Evolutionary conservation across 2,113 vertebrate genomes (phyloP).

Genomic region (Mormyrus lacerda): DNA sequence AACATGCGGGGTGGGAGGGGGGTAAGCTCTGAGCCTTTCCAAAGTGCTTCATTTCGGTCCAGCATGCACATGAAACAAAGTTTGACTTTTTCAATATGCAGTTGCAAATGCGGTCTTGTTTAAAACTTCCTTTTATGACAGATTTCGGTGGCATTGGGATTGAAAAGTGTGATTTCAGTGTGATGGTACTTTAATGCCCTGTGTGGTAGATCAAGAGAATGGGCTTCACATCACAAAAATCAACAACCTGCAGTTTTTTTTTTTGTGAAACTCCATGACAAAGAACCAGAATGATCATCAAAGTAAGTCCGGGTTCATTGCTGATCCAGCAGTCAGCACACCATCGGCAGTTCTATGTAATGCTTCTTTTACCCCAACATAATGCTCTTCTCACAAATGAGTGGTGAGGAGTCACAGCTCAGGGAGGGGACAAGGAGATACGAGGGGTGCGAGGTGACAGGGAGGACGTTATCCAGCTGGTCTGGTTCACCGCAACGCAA

Average conservation of each 20-base stretch:
- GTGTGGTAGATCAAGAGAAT: not conserved
- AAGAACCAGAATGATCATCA: not conserved
- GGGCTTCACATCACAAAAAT: not conserved
- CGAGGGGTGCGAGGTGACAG: not conserved
- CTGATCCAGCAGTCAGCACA: not conserved
- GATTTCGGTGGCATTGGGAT: not conserved
- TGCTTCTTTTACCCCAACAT: not conserved
- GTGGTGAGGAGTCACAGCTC: not conserved
- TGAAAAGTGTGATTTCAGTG: not conserved
- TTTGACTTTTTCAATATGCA: not conserved
- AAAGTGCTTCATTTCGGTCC: not conserved
- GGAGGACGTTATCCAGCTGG: not conserved
- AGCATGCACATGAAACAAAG: not conserved
- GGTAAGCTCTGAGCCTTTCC: not conserved
- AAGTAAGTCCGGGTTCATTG: not conserved
- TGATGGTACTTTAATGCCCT: not conserved
- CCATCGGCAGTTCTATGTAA: not conserved
- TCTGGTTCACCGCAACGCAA: not conserved
- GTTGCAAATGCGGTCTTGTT: not conserved
- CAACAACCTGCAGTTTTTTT: not conserved
- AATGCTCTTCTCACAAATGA: not conserved
- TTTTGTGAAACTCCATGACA: not conserved
- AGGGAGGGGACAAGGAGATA: not conserved
- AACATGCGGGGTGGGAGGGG: not conserved
- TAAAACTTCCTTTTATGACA: not conserved